These are phyloP conservation scores for Sminthurides aquaticus DNA, from an alignment of 2,888 invertebrate species.

Conservation along the genomic window DNA sequence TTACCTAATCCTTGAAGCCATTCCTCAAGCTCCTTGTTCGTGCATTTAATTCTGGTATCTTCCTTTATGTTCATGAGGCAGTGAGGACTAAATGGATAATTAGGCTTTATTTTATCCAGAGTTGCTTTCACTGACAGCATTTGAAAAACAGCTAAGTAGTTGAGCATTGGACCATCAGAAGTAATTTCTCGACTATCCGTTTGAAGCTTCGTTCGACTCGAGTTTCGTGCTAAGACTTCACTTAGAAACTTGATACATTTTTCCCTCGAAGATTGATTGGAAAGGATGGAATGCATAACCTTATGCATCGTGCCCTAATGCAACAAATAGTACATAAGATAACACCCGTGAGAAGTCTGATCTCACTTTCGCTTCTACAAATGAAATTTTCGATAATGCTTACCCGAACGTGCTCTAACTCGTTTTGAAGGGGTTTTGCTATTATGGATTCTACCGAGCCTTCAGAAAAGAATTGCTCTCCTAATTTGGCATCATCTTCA, in stretches of 20 bases:
- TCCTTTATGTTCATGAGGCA: slow-evolving; percentile 64
- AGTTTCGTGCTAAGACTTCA: slow-evolving; percentile 68
- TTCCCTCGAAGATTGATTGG: slow-evolving; percentile 72
- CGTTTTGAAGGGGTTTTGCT: slow-evolving; percentile 65
- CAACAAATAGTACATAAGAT: slow-evolving; percentile 16
- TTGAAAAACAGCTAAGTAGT: slow-evolving; percentile 83
- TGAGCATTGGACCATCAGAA: slow-evolving; percentile 92
- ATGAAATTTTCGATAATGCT: slow-evolving; percentile 26
- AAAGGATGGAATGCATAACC: slow-evolving; percentile 73
- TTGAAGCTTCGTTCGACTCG: slow-evolving; percentile 81
- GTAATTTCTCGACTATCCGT: slow-evolving; percentile 79
- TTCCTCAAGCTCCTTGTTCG: slow-evolving; percentile 69
- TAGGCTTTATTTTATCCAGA: slow-evolving; percentile 77
- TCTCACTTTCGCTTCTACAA: not conserved
- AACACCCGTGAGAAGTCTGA: slow-evolving; percentile 3
- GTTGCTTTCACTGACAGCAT: slow-evolving; percentile 81
- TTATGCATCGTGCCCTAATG: slow-evolving; percentile 62
- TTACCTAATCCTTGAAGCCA: slow-evolving; percentile 64
- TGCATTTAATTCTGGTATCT: slow-evolving; percentile 70
- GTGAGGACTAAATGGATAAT: slow-evolving; percentile 79
- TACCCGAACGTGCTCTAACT: slow-evolving; percentile 68
- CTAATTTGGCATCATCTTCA: slow-evolving; percentile 85
- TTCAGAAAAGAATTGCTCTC: slow-evolving; percentile 63
- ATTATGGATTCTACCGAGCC: slow-evolving; percentile 58
- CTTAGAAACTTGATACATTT: slow-evolving; percentile 71